These are phyloP conservation scores for Euzetes globulus DNA, from an alignment of 2,888 invertebrate genomes.

Conservation along the genomic window DNA sequence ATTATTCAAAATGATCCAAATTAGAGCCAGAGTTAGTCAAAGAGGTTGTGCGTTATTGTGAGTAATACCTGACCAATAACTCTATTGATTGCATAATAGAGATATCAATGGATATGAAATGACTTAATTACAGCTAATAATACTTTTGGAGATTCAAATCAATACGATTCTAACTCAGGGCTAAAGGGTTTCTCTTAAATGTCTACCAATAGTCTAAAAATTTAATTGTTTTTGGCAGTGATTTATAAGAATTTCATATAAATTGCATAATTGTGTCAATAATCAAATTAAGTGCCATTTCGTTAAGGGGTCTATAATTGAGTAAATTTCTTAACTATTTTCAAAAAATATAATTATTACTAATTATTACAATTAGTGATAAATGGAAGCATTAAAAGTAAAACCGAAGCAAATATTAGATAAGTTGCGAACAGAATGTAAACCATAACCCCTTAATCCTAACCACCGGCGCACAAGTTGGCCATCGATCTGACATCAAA, in stretches of 20 bases:
- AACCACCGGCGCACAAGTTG: neutral
- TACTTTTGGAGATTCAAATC: slow-evolving; percentile 17
- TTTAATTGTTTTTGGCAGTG: neutral
- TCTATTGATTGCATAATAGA: neutral
- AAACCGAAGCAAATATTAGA: too few species aligned
- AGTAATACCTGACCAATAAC: slow-evolving; percentile 16
- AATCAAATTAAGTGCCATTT: neutral
- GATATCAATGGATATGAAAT: slow-evolving; percentile 1
- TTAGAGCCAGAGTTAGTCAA: too few species aligned
- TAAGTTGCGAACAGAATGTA: neutral
- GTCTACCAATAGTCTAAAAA: neutral
- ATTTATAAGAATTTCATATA: neutral
- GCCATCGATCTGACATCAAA: neutral
- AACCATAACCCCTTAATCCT: neutral
- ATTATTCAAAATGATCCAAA: too few species aligned
- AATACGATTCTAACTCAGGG: neutral
- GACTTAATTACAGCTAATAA: neutral
- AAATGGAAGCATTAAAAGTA: too few species aligned
- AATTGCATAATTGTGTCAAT: neutral
- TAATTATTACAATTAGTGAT: too few species aligned
- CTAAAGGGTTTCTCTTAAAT: neutral
- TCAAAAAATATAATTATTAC: too few species aligned
- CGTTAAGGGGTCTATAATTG: too few species aligned
- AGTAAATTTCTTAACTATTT: too few species aligned
- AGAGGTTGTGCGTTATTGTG: slow-evolving; percentile 5